Evolutionary conservation across 2,888 invertebrate genomes (phyloP), one percentile per base, ranked within the genome.

Genomic region (Trissoscelio sp.): DNA sequence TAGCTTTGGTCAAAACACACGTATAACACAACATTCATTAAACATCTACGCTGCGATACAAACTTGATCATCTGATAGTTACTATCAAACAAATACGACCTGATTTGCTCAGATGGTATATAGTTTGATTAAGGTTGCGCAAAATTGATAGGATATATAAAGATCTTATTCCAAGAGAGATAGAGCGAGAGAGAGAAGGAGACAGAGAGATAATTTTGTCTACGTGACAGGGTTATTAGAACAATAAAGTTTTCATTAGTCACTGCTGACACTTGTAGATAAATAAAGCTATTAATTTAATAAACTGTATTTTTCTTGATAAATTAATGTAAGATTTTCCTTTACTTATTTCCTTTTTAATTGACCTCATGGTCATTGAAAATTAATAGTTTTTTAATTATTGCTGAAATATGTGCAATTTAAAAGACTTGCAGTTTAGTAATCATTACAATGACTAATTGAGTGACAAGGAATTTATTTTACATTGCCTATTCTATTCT

Each of bases 21-120:
- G 48, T 48, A 57, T 20, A 66, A 37, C 60, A 37, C 14, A 60
- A 75, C 58, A 48, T 58, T 66, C 67, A 75, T 67, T 51, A 67
- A 58, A 67, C 48, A 67, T 67, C 46, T 57, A 16, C 44, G 11
- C 60, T 24, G 24, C 14, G 57, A 57, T 48, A 48, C 55, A 5
- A 57, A 74, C 24, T 46, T 44, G 55, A 74, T 66, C 57, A 75
- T 55, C 37, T 44, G 53, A 73, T 73, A 62, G 53, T 24, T 34
- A 31, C 66, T 24, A 66, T 75, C 58, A 66, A 39, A 75, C 48
- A 48, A 66, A 64, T 55, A 42, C 14, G 28, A 7, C 11, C 24
- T 12, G 14, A 22, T 34, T 62, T 64, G 46, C 44, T 51, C 0
- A 4, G 11, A 22, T 9, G 22, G 18, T 16, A 18, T 42, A 34